Evolutionary conservation across 2,888 invertebrate species (phyloP).

Genomic region (Drosophila leonis): DNA sequence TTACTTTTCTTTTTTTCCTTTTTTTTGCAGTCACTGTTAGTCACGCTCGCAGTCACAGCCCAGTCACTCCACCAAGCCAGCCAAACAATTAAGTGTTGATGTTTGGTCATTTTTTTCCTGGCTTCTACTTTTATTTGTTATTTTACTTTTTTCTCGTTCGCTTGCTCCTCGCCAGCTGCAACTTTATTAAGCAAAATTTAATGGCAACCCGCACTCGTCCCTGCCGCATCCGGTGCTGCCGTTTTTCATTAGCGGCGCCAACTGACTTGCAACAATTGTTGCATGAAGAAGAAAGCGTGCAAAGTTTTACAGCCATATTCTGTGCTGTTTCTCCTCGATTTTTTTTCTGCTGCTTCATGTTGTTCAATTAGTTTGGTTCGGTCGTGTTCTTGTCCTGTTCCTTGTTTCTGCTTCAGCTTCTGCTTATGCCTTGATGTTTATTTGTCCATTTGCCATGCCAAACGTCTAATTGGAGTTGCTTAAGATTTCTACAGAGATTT

Average conservation of each 20-base stretch:
- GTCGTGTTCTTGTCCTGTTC: constrained; percentile 37
- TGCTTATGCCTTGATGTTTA: constrained; percentile 44
- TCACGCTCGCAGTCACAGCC: constrained; percentile 44
- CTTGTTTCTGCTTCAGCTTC: constrained; percentile 2
- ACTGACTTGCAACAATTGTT: constrained; percentile 83
- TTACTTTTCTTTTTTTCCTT: neutral
- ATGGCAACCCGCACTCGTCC: constrained; percentile 47
- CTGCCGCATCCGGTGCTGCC: constrained; percentile 55
- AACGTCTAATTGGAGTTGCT: constrained; percentile 79
- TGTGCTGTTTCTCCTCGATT: constrained; percentile 17
- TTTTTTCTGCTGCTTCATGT: constrained; percentile 73
- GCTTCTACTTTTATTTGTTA: constrained; percentile 4
- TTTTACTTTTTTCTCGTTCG: constrained; percentile 17
- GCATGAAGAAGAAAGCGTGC: constrained; percentile 52
- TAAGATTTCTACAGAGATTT: constrained; percentile 81
- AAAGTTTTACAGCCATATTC: constrained; percentile 70
- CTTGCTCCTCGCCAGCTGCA: constrained; percentile 65
- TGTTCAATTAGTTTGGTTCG: constrained; percentile 74
- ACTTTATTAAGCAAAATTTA: constrained; percentile 82
- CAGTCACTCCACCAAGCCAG: constrained; percentile 22
- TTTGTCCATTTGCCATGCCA: constrained; percentile 79
- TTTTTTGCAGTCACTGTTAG: constrained; percentile 34
- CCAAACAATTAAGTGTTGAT: constrained; percentile 84
- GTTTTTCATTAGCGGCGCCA: constrained; percentile 77
- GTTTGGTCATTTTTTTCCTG: constrained; percentile 71